Conservation (phyloP, 2,888 invertebrate genomes). For the Dioctria rufipes region DNA sequence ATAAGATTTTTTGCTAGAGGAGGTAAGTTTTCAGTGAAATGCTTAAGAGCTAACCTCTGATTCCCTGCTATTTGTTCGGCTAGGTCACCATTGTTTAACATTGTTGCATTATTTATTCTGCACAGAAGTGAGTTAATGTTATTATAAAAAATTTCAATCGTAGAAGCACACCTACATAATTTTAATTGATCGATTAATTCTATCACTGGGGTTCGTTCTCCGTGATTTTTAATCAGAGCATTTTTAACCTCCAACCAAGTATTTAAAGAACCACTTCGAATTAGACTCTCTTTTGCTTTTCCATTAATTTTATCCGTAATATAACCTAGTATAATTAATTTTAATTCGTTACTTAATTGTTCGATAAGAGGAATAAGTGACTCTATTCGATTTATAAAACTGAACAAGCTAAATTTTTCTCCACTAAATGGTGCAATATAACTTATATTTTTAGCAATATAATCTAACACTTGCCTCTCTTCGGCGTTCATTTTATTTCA, state of each 20-base stretch:
- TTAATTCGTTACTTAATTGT: not conserved
- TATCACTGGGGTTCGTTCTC: not conserved
- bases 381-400: too few species aligned
- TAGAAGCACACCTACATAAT: not conserved
- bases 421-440: too few species aligned
- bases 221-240: not conserved
- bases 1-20: conserved; percentile 6
- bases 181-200: not conserved
- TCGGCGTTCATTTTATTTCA: too few species aligned
- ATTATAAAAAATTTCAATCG: not conserved
- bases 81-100: not conserved
- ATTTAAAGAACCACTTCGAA: not conserved
- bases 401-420: too few species aligned
- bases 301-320: not conserved
- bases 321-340: conserved; percentile 8
- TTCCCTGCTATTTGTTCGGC: not conserved
- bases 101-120: not conserved
- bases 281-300: conserved; percentile 7
- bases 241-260: not conserved
- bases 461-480: too few species aligned
- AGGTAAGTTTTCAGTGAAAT: not conserved
- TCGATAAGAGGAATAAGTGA: too few species aligned
- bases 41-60: not conserved
- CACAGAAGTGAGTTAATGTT: not conserved
- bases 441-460: too few species aligned